Evolutionary conservation across 1,140 invertebrate genomes (phyloP), one percentile per base, ranked within the genome.

Genomic region (Harlomillsia oculata): DNA sequence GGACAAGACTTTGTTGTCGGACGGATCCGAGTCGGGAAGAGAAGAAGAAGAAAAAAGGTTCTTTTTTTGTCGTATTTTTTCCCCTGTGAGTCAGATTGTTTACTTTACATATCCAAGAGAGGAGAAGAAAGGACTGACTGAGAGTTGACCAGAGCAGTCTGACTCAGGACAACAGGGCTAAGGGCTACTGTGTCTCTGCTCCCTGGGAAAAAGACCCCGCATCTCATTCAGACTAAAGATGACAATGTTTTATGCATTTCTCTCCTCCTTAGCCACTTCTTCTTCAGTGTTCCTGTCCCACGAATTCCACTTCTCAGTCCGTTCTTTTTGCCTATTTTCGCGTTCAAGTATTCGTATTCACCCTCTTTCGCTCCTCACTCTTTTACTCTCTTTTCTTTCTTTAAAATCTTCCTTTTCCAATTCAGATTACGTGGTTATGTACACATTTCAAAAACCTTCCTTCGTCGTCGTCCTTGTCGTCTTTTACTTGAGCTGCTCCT

Each of bases 241-340:
- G 59, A 63, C 53, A 58, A 64, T 64, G 63, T 64, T 64, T 64
- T 64, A 64, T 64, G 63, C 63, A 64, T 64, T 61, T 64, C 41
- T 48, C 51, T 36, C 46, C 30, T 49, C 25, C 49, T 49, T 36
- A n/a, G n/a, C n/a, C n/a, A n/a, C n/a, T n/a, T n/a, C n/a, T n/a
- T n/a, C n/a, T n/a, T n/a, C n/a, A n/a, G n/a, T n/a, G n/a, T n/a
- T n/a, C n/a, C n/a, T n/a, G n/a, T n/a, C n/a, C n/a, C n/a, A n/a
- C n/a, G n/a, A n/a, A n/a, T n/a, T n/a, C n/a, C n/a, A n/a, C 8
- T 34, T n/a, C 32, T 34, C n/a, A 34, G 8, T 9, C 32, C 8
- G 8, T 34, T 34, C 32, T 34, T 9, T 34, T 9, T 34, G n/a
- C 32, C 8, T n/a, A 34, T 8, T 9, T 34, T 9, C n/a, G 32